Evolutionary conservation across 2,113 vertebrate species (phyloP).

Genomic region (Pholis gunnellus): DNA sequence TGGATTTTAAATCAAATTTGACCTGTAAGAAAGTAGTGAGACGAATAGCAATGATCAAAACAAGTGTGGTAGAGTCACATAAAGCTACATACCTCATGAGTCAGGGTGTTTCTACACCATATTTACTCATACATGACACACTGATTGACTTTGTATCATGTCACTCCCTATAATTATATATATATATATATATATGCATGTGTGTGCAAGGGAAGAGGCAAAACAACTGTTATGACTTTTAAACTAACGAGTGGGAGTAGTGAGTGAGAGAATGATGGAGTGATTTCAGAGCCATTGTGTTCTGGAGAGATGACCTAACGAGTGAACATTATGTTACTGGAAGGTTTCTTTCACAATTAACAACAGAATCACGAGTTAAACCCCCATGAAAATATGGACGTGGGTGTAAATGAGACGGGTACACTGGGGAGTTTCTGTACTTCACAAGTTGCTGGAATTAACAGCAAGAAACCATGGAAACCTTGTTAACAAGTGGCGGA

Average conservation of each 20-base stretch:
- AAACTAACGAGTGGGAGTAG: not conserved
- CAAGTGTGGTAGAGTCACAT: not conserved
- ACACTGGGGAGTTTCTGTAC: not conserved
- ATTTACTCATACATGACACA: not conserved
- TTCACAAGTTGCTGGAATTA: slow-evolving; percentile 17
- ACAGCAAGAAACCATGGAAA: not conserved
- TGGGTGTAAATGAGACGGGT: slow-evolving; percentile 22
- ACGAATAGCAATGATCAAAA: not conserved
- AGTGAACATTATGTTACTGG: not conserved
- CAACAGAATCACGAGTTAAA: not conserved
- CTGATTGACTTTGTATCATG: not conserved
- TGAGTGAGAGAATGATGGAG: not conserved
- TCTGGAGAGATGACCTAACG: not conserved
- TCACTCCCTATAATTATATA: not conserved
- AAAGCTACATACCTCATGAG: not conserved
- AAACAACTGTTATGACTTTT: not conserved
- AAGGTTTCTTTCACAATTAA: slow-evolving; percentile 4
- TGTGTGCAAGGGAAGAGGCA: not conserved
- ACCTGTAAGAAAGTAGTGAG: slow-evolving; percentile 14
- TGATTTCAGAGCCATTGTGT: not conserved
- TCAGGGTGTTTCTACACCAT: not conserved
- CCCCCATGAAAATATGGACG: not conserved
- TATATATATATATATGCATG: not conserved
- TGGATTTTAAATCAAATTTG: slow-evolving; percentile 35
- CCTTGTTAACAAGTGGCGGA: not conserved